phyloP scores from a whole-genome alignment of 2,113 vertebrate species.

The Crotalus helleri region DNA sequence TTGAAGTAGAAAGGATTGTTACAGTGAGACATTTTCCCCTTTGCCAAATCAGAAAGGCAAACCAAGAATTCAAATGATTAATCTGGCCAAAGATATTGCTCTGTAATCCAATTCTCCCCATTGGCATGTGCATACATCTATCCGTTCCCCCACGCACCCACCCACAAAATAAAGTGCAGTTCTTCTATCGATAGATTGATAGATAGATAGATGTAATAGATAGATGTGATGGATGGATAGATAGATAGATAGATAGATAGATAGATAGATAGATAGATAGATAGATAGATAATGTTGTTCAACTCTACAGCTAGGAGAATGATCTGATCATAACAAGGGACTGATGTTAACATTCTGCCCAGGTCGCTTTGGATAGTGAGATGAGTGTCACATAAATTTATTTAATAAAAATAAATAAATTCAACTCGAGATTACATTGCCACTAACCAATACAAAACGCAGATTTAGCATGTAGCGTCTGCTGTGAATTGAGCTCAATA shows the following conservation, averaged over 20 bases:
- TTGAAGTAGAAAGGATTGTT: slow-evolving; percentile 50
- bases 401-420: not conserved
- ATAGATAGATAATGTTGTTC: not conserved
- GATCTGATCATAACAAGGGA: not conserved
- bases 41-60: slow-evolving; percentile 43
- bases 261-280: not conserved
- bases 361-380: not conserved
- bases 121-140: not conserved
- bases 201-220: too few species aligned
- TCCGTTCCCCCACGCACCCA: not conserved
- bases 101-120: not conserved
- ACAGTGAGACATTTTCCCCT: slow-evolving; percentile 51
- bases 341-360: not conserved
- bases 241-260: not conserved
- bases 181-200: not conserved
- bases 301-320: not conserved
- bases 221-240: not conserved
- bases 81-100: slow-evolving; percentile 30
- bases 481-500: not conserved
- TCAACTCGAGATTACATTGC: not conserved
- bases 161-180: not conserved
- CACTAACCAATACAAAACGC: not conserved
- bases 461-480: not conserved
- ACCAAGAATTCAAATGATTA: slow-evolving; percentile 54
- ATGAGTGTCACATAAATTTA: not conserved